Evolutionary conservation across 2,888 invertebrate genomes (phyloP).

Genomic region (Coleophora flavipennella): DNA sequence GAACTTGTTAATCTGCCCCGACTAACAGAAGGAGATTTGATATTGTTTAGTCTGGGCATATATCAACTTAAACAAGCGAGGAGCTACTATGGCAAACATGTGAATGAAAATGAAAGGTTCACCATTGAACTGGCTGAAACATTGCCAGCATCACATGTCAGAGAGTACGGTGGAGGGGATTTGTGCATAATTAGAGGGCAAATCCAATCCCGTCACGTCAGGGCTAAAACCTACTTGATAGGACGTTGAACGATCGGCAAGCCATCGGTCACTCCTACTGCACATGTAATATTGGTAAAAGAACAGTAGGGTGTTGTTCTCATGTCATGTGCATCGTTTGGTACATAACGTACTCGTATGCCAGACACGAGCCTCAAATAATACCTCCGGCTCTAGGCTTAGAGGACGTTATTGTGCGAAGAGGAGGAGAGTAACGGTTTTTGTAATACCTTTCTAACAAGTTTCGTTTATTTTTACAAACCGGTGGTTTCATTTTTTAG

Average conservation of each 20-base stretch:
- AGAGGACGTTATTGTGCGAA: too few relatives aligned
- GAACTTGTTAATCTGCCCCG: background rate
- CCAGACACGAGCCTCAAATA: too few relatives aligned
- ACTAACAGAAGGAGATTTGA: conserved; percentile 1
- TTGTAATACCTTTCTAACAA: too few relatives aligned
- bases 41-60: conserved; percentile 10
- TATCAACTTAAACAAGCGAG: conserved; percentile 12
- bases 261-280: background rate
- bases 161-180: background rate
- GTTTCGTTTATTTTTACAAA: too few relatives aligned
- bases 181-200: background rate
- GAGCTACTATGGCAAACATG: conserved; percentile 14
- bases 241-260: background rate
- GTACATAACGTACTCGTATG: too few relatives aligned
- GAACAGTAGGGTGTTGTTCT: too few relatives aligned
- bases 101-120: conserved; percentile 5
- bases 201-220: background rate
- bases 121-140: background rate
- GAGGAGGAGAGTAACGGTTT: too few relatives aligned
- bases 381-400: too few relatives aligned
- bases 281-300: background rate
- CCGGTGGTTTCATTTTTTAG: too few relatives aligned
- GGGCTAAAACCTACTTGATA: background rate
- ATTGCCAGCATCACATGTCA: too few relatives aligned
- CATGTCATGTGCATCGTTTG: too few relatives aligned